These are phyloP conservation scores for Troides aeacus DNA, from an alignment of 2,888 invertebrate species.

Conservation along the genomic window DNA sequence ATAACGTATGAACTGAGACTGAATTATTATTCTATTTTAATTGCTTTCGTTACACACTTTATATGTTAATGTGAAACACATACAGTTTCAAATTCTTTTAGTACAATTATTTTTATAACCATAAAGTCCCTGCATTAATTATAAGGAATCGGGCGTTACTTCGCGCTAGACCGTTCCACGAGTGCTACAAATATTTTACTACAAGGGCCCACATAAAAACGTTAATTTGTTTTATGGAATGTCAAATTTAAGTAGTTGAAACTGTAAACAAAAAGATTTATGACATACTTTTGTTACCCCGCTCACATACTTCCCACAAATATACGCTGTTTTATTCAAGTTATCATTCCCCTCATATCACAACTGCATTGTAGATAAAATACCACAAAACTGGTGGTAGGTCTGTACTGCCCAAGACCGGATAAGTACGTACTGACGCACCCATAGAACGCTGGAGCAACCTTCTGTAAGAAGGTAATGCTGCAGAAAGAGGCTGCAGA, in stretches of 20 bases:
- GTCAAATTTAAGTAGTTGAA: slow-evolving; percentile 17
- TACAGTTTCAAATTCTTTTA: slow-evolving; percentile 26
- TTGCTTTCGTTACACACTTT: slow-evolving; percentile 25
- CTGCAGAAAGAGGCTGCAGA: too few relatives aligned
- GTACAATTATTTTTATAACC: slow-evolving; percentile 26
- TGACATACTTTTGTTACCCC: slow-evolving; percentile 6
- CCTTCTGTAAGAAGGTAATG: too few relatives aligned
- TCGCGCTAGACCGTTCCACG: slow-evolving; percentile 14
- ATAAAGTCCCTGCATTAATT: slow-evolving; percentile 23
- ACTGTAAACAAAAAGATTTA: slow-evolving; percentile 12
- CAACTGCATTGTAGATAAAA: too few relatives aligned
- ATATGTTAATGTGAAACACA: slow-evolving; percentile 19
- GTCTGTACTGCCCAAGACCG: too few relatives aligned
- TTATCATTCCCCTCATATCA: too few relatives aligned
- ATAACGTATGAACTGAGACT: neutral
- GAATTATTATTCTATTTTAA: slow-evolving; percentile 19
- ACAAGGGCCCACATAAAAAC: slow-evolving; percentile 18
- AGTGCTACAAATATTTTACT: slow-evolving; percentile 20
- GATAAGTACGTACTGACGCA: too few relatives aligned
- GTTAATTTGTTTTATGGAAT: slow-evolving; percentile 22
- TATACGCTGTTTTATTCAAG: neutral
- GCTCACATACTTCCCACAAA: slow-evolving; percentile 1
- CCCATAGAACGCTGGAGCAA: too few relatives aligned
- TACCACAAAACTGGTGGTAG: too few relatives aligned
- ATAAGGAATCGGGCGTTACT: slow-evolving; percentile 12